These are phyloP conservation scores for Cyclargus thomasi DNA, from an alignment of 1,140 invertebrate genomes.

Conservation along the genomic window DNA sequence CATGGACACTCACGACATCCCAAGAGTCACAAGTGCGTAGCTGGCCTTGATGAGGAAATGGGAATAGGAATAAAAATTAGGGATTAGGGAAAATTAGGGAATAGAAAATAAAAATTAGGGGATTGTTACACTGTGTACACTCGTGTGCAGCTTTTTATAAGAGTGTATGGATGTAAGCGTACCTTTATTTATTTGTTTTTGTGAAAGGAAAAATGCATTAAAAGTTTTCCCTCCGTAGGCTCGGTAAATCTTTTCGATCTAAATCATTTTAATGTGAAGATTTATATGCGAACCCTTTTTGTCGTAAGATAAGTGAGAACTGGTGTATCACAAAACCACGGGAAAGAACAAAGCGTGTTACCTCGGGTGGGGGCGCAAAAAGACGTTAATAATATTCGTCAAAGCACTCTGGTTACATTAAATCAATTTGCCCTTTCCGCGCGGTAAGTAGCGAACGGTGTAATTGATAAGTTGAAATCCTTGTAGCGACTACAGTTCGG, in stretches of 20 bases:
- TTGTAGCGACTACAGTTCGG: conserved; percentile 70
- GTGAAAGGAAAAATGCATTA: neutral
- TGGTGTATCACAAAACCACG: conserved; percentile 52
- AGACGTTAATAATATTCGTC: conserved; percentile 75
- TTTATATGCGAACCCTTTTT: conserved; percentile 11
- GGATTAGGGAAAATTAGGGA: too few relatives aligned
- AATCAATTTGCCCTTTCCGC: conserved; percentile 74
- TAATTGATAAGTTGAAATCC: conserved; percentile 76
- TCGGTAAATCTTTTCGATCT: conserved; percentile 10
- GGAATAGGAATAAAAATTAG: too few relatives aligned
- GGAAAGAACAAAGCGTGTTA: conserved; percentile 70
- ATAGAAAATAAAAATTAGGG: too few relatives aligned
- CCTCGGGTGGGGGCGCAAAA: conserved; percentile 60
- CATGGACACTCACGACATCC: too few relatives aligned
- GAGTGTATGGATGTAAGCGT: too few relatives aligned
- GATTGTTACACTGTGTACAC: too few relatives aligned
- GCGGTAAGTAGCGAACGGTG: conserved; percentile 73
- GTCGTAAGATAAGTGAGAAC: conserved; percentile 60
- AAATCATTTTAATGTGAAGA: conserved; percentile 15
- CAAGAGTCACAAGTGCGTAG: too few relatives aligned
- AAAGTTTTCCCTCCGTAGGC: neutral
- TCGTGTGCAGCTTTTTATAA: too few relatives aligned
- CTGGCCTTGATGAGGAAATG: too few relatives aligned
- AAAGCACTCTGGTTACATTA: conserved; percentile 74
- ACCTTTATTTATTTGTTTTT: too few relatives aligned